Evolutionary conservation across 2,797 vertebrate genomes (phyloP).

Genomic region (Ctenochaetus hawaiiensis): DNA sequence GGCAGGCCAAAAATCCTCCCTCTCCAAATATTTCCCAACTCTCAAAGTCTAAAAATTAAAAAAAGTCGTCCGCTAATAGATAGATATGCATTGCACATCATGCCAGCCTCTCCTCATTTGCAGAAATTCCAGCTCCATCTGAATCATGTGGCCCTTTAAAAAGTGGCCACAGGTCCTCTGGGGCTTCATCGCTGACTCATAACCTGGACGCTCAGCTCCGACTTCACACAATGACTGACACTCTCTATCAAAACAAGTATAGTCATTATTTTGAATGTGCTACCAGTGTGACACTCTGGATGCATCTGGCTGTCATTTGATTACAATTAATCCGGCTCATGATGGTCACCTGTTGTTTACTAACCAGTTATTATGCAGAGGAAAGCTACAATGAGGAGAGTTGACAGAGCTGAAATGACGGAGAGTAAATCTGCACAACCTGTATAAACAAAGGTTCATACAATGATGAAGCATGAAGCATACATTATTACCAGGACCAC

Average conservation of each 20-base stretch:
- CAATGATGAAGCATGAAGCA: not conserved
- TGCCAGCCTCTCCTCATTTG: conserved; percentile 14
- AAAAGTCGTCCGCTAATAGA: too few relatives aligned
- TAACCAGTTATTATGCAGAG: not conserved
- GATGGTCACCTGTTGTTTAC: conserved; percentile 41
- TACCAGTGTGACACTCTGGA: conserved; percentile 10
- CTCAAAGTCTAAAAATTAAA: too few relatives aligned
- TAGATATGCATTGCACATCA: not conserved
- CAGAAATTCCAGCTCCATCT: conserved; percentile 28
- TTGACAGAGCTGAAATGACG: not conserved
- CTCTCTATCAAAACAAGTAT: conserved; percentile 27
- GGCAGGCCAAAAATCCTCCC: too few relatives aligned
- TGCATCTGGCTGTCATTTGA: conserved; percentile 29
- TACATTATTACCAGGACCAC: not conserved
- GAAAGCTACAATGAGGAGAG: conserved; percentile 35
- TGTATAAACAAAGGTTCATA: conserved; percentile 16
- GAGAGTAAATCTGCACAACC: not conserved
- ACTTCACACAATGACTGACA: conserved; percentile 29
- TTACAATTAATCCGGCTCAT: conserved; percentile 40
- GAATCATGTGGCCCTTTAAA: conserved; percentile 37
- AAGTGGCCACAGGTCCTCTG: conserved; percentile 39
- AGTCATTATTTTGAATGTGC: conserved; percentile 18
- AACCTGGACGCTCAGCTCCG: conserved; percentile 20
- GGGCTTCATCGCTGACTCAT: conserved; percentile 28
- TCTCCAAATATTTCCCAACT: too few relatives aligned